A percentile compares a stretch with the other conserved stretches of the same genome.
Conservation (phyloP, 1,140 invertebrate species). For the Cherax quadricarinatus region DNA sequence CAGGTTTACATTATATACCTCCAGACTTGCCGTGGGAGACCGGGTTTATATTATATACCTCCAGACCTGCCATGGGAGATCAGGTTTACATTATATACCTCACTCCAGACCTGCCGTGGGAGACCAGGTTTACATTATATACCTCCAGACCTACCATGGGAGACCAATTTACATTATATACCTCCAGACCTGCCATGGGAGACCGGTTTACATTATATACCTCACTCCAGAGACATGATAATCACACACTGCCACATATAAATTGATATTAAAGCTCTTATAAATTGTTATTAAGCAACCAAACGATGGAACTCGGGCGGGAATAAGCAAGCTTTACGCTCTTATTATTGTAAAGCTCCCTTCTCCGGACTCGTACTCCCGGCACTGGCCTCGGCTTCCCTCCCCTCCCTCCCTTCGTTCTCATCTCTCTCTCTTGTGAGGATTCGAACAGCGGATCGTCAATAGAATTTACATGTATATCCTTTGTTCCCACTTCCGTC, state of each 20-base stretch:
- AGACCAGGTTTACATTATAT: conserved; percentile 29
- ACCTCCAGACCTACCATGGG: not conserved
- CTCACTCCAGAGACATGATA: conserved; percentile 26
- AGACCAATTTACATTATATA: conserved; percentile 33
- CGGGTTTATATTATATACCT: conserved; percentile 27
- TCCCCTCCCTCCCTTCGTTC: not conserved
- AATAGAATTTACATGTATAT: no score
- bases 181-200: not conserved
- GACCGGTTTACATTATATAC: conserved; percentile 34
- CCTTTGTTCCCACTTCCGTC: no score
- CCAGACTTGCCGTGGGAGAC: not conserved
- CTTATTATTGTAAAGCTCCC: conserved; percentile 15
- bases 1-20: conserved; percentile 32
- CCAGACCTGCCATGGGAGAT: not conserved
- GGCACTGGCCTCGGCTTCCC: conserved; percentile 21
- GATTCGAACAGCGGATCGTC: no score
- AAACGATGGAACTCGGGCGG: conserved; percentile 22
- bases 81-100: conserved; percentile 38
- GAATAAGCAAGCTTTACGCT: not conserved
- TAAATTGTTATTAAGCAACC: conserved; percentile 39
- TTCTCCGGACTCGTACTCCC: not conserved
- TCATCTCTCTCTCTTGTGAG: no score
- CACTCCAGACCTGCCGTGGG: not conserved
- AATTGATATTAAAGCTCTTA: conserved; percentile 56
- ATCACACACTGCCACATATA: conserved; percentile 24